Conservation (phyloP, 2,888 invertebrate species). For the Perithous albicinctus region DNA sequence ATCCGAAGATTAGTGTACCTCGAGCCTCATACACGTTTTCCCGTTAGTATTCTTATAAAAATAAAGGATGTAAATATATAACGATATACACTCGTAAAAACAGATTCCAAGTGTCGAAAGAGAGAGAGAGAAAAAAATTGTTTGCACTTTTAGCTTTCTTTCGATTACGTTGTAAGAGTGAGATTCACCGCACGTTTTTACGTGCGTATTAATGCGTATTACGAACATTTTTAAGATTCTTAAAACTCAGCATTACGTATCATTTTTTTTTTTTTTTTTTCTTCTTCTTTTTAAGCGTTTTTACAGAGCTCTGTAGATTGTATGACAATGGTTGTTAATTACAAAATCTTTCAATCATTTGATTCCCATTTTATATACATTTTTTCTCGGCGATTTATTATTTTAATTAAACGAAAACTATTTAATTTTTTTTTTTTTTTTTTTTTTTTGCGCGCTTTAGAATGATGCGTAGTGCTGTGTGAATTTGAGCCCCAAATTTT, state of each 20-base stretch:
- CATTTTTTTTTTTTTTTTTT: background rate
- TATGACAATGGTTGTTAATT: background rate
- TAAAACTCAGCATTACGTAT: background rate
- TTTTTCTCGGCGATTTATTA: background rate
- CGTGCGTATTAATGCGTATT: constrained; percentile 2
- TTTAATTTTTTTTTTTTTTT: background rate
- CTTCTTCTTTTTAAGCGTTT: background rate
- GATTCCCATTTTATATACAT: background rate
- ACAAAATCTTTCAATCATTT: background rate
- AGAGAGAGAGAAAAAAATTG: constrained; percentile 17
- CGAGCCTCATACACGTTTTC: constrained; percentile 37
- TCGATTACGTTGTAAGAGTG: constrained; percentile 37
- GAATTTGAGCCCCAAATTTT: background rate
- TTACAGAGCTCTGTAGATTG: background rate
- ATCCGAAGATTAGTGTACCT: constrained; percentile 72
- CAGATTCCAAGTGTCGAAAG: constrained; percentile 22
- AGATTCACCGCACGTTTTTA: constrained; percentile 31
- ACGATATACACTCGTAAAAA: background rate
- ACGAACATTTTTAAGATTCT: background rate
- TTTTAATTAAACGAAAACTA: background rate
- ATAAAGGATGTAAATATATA: constrained; percentile 57
- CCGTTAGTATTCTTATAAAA: constrained; percentile 54
- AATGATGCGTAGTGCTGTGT: background rate
- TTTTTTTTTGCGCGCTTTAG: background rate
- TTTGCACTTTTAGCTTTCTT: constrained; percentile 34